These are phyloP conservation scores for Stegodyphus mimosarum DNA, from an alignment of 1,140 invertebrate species.

Conservation along the genomic window DNA sequence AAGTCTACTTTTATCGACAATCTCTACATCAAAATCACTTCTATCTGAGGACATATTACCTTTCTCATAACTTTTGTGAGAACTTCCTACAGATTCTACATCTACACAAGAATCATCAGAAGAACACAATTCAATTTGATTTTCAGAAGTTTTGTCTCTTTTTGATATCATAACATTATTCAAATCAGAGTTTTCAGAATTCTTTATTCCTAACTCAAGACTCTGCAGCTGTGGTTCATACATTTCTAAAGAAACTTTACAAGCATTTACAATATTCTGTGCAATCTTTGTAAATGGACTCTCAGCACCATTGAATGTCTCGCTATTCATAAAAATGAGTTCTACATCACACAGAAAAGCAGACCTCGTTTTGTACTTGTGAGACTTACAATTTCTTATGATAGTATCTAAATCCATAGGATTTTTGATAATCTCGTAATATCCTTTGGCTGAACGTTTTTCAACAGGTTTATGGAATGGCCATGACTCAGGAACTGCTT, in stretches of 20 bases:
- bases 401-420: slow-evolving; percentile 96
- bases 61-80: background rate
- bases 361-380: slow-evolving; percentile 89
- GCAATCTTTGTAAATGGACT: slow-evolving; percentile 87
- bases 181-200: slow-evolving; percentile 84
- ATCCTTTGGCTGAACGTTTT: slow-evolving; percentile 91
- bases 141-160: background rate
- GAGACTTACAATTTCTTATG: slow-evolving; percentile 77
- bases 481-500: slow-evolving; percentile 88
- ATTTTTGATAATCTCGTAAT: slow-evolving; percentile 89
- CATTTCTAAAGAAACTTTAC: slow-evolving; percentile 69
- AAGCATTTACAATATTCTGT: slow-evolving; percentile 76
- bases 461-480: slow-evolving; percentile 96
- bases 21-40: slow-evolving; percentile 1
- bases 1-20: background rate
- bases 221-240: slow-evolving; percentile 85
- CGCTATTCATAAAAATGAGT: slow-evolving; percentile 86
- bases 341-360: slow-evolving; percentile 90
- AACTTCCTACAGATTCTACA: slow-evolving; percentile 34
- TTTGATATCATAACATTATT: background rate
- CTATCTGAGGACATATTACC: background rate
- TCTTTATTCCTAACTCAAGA: slow-evolving; percentile 85
- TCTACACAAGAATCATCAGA: slow-evolving; percentile 37
- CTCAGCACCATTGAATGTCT: slow-evolving; percentile 88
- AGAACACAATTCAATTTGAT: background rate